A percentile compares a stretch with the other conserved stretches of the same genome.
These are phyloP conservation scores for Tenthredo scrophulariae DNA, from an alignment of 2,888 invertebrate genomes.

Conservation along the genomic window DNA sequence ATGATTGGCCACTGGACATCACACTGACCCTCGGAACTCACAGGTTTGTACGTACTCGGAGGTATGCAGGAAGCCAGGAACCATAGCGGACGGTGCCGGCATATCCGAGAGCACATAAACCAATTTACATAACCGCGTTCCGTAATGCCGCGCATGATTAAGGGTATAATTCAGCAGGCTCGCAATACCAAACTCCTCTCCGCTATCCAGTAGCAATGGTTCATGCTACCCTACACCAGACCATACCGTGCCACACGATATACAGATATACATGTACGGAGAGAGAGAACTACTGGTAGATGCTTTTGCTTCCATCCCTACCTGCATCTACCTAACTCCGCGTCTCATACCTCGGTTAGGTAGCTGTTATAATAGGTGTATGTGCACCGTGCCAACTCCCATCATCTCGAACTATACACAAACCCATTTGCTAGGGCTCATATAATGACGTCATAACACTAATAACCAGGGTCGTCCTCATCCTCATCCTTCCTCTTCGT, in stretches of 20 bases:
- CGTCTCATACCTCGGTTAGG: neutral
- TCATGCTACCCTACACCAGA: neutral
- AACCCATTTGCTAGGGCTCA: constrained; percentile 45
- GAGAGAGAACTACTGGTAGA: neutral
- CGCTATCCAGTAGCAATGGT: constrained; percentile 26
- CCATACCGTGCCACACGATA: neutral
- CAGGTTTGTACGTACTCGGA: neutral
- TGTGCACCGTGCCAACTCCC: constrained; percentile 17
- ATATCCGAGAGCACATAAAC: constrained; percentile 53
- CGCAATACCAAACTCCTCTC: constrained; percentile 37
- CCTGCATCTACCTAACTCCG: neutral
- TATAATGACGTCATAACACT: constrained; percentile 53
- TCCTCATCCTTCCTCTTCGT: neutral
- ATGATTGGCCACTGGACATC: constrained; percentile 25
- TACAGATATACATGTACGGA: neutral
- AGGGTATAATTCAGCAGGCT: constrained; percentile 50
- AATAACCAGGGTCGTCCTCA: constrained; percentile 9
- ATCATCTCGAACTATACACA: constrained; percentile 47
- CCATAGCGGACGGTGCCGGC: neutral
- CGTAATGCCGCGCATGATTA: constrained; percentile 52
- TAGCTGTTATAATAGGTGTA: constrained; percentile 24
- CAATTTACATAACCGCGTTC: constrained; percentile 52
- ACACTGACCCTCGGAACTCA: neutral
- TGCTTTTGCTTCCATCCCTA: neutral
- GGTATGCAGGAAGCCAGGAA: constrained; percentile 38